A percentile compares a stretch with the other conserved stretches of the same genome.
Evolutionary conservation across 2,888 invertebrate species (phyloP).

Genomic region (Sialis lutaria): DNA sequence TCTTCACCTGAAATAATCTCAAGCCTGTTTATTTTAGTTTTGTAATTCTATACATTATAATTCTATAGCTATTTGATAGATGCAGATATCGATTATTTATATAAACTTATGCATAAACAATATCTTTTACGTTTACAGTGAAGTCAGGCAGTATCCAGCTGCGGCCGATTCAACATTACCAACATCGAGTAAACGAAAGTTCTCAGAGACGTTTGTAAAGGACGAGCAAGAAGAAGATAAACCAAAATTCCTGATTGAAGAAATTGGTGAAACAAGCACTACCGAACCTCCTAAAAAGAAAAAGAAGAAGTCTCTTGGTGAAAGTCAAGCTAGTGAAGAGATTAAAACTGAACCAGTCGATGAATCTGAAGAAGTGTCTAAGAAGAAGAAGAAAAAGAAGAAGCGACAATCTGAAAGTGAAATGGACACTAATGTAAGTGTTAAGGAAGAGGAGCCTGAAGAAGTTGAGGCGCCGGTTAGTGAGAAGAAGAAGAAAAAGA

Average conservation of each 20-base stretch:
- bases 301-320: conserved; percentile 19
- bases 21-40: conserved; percentile 2
- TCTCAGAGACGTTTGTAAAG: conserved; percentile 28
- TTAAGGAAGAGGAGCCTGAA: conserved; percentile 10
- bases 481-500: conserved; percentile 36
- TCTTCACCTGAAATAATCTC: conserved; percentile 1
- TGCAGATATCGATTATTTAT: conserved; percentile 3
- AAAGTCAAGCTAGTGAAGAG: conserved; percentile 13
- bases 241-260: conserved; percentile 13
- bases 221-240: conserved; percentile 16
- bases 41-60: conserved; percentile 16
- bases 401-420: conserved; percentile 13
- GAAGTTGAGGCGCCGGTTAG: conserved; percentile 16
- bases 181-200: conserved; percentile 36
- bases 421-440: conserved; percentile 12
- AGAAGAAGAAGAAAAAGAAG: conserved; percentile 26
- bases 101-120: conserved; percentile 3
- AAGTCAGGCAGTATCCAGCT: conserved; percentile 61
- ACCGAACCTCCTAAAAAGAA: conserved; percentile 15
- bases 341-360: conserved; percentile 9
- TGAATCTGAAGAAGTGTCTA: conserved; percentile 8
- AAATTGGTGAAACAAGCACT: conserved; percentile 12
- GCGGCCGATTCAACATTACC: conserved; percentile 71
- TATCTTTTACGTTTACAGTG: conserved; percentile 29
- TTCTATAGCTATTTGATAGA: not conserved